phyloP scores from a whole-genome alignment of 2,888 invertebrate species.

The Yponomeuta malinellus region DNA sequence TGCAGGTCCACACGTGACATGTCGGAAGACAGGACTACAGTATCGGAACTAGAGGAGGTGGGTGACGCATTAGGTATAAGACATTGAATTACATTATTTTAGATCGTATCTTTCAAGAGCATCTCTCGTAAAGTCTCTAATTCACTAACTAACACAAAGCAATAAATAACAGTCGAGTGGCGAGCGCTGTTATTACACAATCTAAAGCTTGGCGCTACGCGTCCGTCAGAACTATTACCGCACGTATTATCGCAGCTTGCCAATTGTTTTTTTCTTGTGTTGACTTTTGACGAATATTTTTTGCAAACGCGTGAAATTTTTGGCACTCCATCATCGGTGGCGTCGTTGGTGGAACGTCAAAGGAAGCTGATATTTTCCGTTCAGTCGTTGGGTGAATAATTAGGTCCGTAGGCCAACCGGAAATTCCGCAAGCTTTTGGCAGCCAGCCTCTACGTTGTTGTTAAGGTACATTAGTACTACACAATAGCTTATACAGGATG shows the following conservation, averaged over 20 bases:
- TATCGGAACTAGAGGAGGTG: slow-evolving; percentile 82
- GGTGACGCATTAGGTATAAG: slow-evolving; percentile 27
- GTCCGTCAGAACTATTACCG: slow-evolving; percentile 27
- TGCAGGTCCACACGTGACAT: slow-evolving; percentile 66
- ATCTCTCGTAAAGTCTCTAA: slow-evolving; percentile 35
- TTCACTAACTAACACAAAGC: slow-evolving; percentile 35
- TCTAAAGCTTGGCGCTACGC: slow-evolving; percentile 3
- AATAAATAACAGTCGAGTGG: slow-evolving; percentile 44
- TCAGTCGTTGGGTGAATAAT: slow-evolving; percentile 17
- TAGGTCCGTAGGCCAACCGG: slow-evolving; percentile 24
- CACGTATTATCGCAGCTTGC: slow-evolving; percentile 42
- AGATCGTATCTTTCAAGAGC: slow-evolving; percentile 29
- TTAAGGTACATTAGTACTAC: too few relatives aligned
- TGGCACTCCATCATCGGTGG: slow-evolving; percentile 37
- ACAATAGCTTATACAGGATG: slow-evolving; percentile 20
- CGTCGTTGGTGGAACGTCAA: slow-evolving; percentile 20
- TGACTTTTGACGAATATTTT: slow-evolving; percentile 37
- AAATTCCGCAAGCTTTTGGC: slow-evolving; percentile 39
- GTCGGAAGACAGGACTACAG: slow-evolving; percentile 79
- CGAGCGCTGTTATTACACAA: slow-evolving; percentile 7
- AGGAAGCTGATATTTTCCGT: slow-evolving; percentile 41
- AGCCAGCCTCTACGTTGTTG: slow-evolving; percentile 23
- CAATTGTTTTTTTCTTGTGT: slow-evolving; percentile 49
- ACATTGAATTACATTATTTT: slow-evolving; percentile 23
- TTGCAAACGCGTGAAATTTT: slow-evolving; percentile 46